Evolutionary conservation across 2,113 vertebrate species (phyloP).

Genomic region (Dipodomys spectabilis): DNA sequence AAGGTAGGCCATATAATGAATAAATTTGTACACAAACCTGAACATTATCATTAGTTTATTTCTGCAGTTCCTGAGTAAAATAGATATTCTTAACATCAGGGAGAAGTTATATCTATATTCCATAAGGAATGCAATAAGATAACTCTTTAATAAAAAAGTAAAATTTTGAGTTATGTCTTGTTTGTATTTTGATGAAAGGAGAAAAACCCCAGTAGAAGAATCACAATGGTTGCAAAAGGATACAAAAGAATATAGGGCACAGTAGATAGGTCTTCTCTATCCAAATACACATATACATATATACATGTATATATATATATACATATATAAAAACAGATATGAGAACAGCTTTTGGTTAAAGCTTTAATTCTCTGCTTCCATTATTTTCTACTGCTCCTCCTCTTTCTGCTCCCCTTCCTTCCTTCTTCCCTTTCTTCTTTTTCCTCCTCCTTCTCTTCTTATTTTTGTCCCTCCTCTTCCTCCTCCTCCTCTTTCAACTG

Average conservation of each 20-base stretch:
- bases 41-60: constrained; percentile 43
- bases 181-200: constrained; percentile 26
- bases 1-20: not conserved
- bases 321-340: not conserved
- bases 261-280: not conserved
- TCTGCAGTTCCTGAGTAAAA: constrained; percentile 42
- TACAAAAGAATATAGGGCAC: not conserved
- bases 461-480: no score
- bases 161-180: not conserved
- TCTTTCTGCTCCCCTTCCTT: not conserved
- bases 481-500: no score
- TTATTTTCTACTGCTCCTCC: not conserved
- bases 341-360: not conserved
- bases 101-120: not conserved
- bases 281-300: not conserved
- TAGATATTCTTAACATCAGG: constrained; percentile 25
- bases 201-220: not conserved
- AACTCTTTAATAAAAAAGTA: constrained; percentile 9
- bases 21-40: constrained; percentile 6
- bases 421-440: no score
- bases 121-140: not conserved
- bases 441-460: no score
- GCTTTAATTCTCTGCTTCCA: not conserved
- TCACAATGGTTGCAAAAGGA: not conserved
- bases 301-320: not conserved